Conservation (phyloP, 2,888 invertebrate species). For the Mythimna ferrago region DNA sequence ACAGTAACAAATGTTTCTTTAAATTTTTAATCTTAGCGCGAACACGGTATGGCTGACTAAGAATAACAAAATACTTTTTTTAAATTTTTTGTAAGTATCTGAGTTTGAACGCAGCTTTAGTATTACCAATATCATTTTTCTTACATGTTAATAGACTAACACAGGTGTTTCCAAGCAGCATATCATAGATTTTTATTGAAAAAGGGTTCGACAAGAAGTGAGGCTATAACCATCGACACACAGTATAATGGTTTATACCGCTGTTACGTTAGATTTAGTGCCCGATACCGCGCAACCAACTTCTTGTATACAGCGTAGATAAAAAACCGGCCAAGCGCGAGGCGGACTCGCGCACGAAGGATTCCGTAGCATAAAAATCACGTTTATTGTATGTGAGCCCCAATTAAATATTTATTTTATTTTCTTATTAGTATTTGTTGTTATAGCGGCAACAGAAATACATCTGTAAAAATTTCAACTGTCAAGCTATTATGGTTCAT, state of each 20-base stretch:
- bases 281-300: constrained; percentile 20
- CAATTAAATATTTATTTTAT: no score
- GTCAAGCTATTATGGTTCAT: no score
- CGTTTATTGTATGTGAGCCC: no score
- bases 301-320: background rate
- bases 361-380: no score
- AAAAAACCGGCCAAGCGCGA: background rate
- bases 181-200: constrained; percentile 70
- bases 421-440: no score
- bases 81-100: background rate
- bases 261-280: constrained; percentile 55
- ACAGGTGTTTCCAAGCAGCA: constrained; percentile 70
- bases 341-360: no score
- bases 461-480: no score
- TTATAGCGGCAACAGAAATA: no score
- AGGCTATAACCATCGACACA: constrained; percentile 65
- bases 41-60: background rate
- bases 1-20: no score
- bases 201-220: constrained; percentile 73
- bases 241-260: constrained; percentile 64
- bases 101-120: constrained; percentile 1
- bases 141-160: constrained; percentile 42
- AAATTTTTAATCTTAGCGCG: no score
- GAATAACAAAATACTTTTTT: background rate
- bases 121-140: constrained; percentile 23